A percentile compares a stretch with the other conserved stretches of the same genome.
Conservation (phyloP, 2,888 invertebrate species). For the Diachrysia chrysitis region DNA sequence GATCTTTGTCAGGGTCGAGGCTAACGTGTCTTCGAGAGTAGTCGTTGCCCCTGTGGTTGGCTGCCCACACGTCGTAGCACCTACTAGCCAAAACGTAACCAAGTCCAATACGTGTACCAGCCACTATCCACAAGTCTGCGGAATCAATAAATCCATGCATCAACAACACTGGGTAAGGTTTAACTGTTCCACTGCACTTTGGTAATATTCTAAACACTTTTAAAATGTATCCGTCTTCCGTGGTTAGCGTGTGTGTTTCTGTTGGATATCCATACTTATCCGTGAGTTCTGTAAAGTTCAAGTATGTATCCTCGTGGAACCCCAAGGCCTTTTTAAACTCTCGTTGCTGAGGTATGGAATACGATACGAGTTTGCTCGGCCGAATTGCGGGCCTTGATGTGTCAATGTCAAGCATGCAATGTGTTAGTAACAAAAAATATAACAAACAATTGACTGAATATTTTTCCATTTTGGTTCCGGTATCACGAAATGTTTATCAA, state of each 20-base stretch:
- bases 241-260: slow-evolving; percentile 71
- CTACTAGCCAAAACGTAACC: slow-evolving; percentile 81
- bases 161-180: slow-evolving; percentile 69
- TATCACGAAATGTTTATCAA: slow-evolving; percentile 67
- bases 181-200: slow-evolving; percentile 63
- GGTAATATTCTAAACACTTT: slow-evolving; percentile 72
- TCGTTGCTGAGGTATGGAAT: slow-evolving; percentile 71
- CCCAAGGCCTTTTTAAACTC: slow-evolving; percentile 73
- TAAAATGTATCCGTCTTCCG: slow-evolving; percentile 78
- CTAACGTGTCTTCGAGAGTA: slow-evolving; percentile 89
- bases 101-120: slow-evolving; percentile 69
- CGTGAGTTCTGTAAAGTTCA: slow-evolving; percentile 77
- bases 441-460: slow-evolving; percentile 43
- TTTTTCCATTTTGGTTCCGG: slow-evolving; percentile 66
- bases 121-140: slow-evolving; percentile 74
- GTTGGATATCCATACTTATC: slow-evolving; percentile 71
- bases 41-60: slow-evolving; percentile 89
- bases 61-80: slow-evolving; percentile 87
- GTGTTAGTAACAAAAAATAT: slow-evolving; percentile 57
- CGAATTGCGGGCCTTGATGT: slow-evolving; percentile 44
- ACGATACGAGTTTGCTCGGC: slow-evolving; percentile 64
- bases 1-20: slow-evolving; percentile 76
- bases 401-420: slow-evolving; percentile 52
- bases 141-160: slow-evolving; percentile 76
- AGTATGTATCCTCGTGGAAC: slow-evolving; percentile 77